A percentile compares a stretch with the other conserved stretches of the same genome.
Evolutionary conservation across 2,113 vertebrate genomes (phyloP).

Genomic region (Centropus unirufus): DNA sequence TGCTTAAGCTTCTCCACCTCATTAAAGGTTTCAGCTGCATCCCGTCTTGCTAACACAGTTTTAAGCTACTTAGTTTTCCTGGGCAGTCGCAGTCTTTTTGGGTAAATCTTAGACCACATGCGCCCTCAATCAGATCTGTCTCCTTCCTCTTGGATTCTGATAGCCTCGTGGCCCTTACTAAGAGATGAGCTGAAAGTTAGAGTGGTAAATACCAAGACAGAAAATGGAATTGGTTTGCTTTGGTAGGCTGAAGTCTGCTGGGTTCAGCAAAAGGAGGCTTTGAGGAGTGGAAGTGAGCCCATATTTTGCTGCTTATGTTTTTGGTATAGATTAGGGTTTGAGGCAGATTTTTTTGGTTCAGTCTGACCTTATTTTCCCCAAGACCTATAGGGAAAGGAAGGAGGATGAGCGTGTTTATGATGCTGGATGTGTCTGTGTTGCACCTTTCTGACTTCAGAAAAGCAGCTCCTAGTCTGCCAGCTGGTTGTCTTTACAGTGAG

Average conservation of each 20-base stretch:
- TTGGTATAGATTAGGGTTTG: neutral
- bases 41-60: neutral
- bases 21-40: neutral
- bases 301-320: neutral
- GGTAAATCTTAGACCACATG: neutral
- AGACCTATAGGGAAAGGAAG: neutral
- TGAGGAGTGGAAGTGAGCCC: neutral
- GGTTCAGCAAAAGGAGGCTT: neutral
- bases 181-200: neutral
- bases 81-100: neutral
- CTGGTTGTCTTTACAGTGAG: neutral
- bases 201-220: neutral
- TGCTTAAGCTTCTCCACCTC: neutral
- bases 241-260: neutral
- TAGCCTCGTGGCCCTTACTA: neutral
- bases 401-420: accelerated
- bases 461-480: neutral
- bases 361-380: neutral
- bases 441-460: neutral
- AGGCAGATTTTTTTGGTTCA: neutral
- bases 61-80: neutral
- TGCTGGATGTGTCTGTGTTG: neutral
- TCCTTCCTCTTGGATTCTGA: neutral
- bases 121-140: neutral
- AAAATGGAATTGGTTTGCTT: neutral